Conservation (phyloP, 2,888 invertebrate species). For the Rhagonycha lutea region DNA sequence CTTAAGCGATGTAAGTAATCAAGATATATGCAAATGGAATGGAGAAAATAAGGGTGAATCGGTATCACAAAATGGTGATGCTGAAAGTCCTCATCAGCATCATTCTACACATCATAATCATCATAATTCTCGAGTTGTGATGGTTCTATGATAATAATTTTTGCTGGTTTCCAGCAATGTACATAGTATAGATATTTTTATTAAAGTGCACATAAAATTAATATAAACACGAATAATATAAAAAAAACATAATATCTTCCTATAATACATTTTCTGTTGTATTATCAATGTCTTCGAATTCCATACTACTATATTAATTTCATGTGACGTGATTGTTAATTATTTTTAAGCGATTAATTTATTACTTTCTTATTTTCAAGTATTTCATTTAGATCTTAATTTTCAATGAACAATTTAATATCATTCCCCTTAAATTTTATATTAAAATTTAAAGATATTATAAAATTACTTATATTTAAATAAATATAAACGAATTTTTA, state of each 20-base stretch:
- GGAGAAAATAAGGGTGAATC: constrained; percentile 45
- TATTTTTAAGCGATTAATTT: not conserved
- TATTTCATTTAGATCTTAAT: constrained; percentile 3
- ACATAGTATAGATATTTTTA: constrained; percentile 45
- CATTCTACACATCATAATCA: constrained; percentile 49
- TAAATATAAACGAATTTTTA: not conserved
- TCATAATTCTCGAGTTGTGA: constrained; percentile 55
- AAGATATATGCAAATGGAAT: constrained; percentile 53
- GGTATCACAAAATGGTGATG: constrained; percentile 43
- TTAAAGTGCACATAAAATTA: constrained; percentile 43
- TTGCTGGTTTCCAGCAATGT: constrained; percentile 34
- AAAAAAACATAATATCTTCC: constrained; percentile 48
- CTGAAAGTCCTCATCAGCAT: constrained; percentile 53
- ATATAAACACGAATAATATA: constrained; percentile 34
- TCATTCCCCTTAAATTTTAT: not conserved
- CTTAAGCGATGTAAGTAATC: constrained; percentile 49
- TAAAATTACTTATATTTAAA: not conserved
- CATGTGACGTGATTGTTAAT: not conserved
- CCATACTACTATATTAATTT: not conserved
- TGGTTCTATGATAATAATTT: constrained; percentile 55
- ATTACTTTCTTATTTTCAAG: not conserved
- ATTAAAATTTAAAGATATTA: not conserved
- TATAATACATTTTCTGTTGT: constrained; percentile 45
- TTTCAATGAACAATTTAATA: not conserved
- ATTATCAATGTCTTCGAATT: constrained; percentile 49